A percentile compares a stretch with the other conserved stretches of the same genome.
These are phyloP conservation scores for Phalanger gymnotis DNA, from an alignment of 2,797 vertebrate genomes.

Conservation along the genomic window DNA sequence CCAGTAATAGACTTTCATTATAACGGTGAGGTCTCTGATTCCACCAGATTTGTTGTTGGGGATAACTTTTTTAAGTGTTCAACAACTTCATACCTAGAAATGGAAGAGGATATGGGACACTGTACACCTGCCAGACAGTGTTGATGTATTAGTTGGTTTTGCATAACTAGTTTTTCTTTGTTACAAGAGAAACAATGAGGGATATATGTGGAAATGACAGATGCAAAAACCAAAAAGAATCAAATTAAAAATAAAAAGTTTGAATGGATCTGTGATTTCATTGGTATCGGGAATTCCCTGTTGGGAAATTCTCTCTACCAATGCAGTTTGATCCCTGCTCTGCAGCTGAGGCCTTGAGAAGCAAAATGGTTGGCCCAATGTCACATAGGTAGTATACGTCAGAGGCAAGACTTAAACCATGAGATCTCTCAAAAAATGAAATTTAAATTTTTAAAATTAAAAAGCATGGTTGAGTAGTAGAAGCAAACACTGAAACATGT, in stretches of 20 bases:
- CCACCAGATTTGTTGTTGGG: background rate
- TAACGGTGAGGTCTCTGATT: background rate
- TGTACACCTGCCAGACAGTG: background rate
- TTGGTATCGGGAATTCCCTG: background rate
- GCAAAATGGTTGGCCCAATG: background rate
- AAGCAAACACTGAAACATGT: background rate
- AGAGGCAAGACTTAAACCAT: background rate
- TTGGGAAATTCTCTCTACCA: background rate
- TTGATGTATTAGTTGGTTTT: background rate
- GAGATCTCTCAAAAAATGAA: background rate
- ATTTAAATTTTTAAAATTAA: background rate
- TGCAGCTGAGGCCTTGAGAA: background rate
- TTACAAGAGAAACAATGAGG: background rate
- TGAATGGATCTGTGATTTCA: background rate
- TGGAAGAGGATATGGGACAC: background rate
- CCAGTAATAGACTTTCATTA: background rate
- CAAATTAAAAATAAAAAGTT: background rate
- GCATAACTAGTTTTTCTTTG: background rate
- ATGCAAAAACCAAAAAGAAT: background rate
- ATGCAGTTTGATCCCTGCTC: background rate
- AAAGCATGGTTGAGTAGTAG: background rate
- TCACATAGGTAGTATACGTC: background rate
- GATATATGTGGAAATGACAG: background rate
- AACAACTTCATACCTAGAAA: background rate
- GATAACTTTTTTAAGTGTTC: background rate